phyloP scores from a whole-genome alignment of 2,113 vertebrate species.

The Trinectes maculatus region DNA sequence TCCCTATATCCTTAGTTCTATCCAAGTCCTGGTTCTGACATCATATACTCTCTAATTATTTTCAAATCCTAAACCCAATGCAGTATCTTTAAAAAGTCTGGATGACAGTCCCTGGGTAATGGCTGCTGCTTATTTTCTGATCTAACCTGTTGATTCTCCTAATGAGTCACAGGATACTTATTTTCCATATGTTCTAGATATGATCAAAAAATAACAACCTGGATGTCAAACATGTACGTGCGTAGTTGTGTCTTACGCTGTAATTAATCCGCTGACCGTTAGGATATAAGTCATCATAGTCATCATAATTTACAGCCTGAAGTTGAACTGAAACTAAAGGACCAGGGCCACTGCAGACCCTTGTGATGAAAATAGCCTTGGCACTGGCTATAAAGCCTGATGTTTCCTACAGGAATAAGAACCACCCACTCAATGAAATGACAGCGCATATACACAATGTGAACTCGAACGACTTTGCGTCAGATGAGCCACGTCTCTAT shows the following conservation, averaged over 20 bases:
- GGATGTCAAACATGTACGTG: neutral
- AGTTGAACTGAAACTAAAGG: neutral
- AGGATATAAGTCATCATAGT: neutral
- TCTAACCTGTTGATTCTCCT: neutral
- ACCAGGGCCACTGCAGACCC: neutral
- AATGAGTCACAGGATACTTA: neutral
- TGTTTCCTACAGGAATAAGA: neutral
- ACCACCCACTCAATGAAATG: neutral
- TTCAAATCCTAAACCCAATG: too few relatives aligned
- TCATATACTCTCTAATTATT: too few relatives aligned
- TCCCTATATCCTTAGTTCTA: neutral
- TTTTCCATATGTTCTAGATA: neutral
- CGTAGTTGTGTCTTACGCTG: neutral
- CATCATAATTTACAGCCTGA: neutral
- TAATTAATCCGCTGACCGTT: neutral
- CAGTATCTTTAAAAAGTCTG: neutral
- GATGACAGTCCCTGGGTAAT: neutral
- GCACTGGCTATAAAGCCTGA: neutral
- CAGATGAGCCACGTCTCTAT: neutral
- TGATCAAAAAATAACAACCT: constrained; percentile 2
- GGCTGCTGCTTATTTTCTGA: neutral
- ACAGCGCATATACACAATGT: neutral
- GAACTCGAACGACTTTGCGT: neutral
- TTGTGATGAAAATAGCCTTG: constrained; percentile 3
- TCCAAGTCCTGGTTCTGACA: neutral